Percentiles rank a stretch among this genome's conserved stretches.
Conservation (phyloP, 35 echinoderm and acorn worm genomes). For the Acanthaster planci region DNA sequence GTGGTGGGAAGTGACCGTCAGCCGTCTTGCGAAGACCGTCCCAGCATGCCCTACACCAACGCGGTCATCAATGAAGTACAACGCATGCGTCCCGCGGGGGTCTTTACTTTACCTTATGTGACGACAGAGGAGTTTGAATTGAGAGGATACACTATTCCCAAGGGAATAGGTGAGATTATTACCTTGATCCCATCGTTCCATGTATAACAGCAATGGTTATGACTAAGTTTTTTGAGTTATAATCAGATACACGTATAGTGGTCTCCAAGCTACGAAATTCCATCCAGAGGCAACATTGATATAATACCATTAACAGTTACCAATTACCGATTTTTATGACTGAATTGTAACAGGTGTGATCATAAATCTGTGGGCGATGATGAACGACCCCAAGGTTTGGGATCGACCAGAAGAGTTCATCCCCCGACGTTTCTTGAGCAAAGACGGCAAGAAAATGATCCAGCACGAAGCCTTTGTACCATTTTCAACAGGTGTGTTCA, state of each 20-base stretch:
- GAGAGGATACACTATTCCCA: background rate
- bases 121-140: background rate
- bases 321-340: too few relatives aligned
- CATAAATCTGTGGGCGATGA: constrained; percentile 67
- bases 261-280: too few relatives aligned
- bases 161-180: background rate
- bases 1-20: constrained; percentile 12
- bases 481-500: too few relatives aligned
- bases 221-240: too few relatives aligned
- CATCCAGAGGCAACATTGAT: too few relatives aligned
- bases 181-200: too few relatives aligned
- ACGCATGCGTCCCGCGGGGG: background rate
- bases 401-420: constrained; percentile 68
- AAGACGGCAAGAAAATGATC: constrained; percentile 41
- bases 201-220: too few relatives aligned
- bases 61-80: background rate
- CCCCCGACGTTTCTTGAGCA: constrained; percentile 64
- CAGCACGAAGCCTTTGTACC: too few relatives aligned
- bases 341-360: constrained; percentile 25
- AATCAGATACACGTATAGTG: too few relatives aligned
- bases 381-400: constrained; percentile 69
- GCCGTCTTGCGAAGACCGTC: background rate
- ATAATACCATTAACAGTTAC: too few relatives aligned
- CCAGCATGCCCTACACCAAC: constrained; percentile 25
- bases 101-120: background rate